Percentiles rank a stretch among this genome's conserved stretches.
These are phyloP conservation scores for Ruditapes philippinarum DNA, from an alignment of 1,140 invertebrate genomes.

Conservation along the genomic window DNA sequence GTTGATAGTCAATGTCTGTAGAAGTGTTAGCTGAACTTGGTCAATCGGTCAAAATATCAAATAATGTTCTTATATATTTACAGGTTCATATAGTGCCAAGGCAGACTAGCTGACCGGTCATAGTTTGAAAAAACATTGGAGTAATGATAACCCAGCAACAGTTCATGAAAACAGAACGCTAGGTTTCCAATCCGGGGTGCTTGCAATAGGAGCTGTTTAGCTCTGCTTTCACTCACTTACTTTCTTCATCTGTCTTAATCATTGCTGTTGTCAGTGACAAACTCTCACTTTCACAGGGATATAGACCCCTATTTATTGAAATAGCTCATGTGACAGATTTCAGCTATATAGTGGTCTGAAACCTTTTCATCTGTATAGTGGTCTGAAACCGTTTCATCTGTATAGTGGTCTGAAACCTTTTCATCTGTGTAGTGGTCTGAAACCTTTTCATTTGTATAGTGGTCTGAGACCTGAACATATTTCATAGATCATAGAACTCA, in stretches of 20 bases:
- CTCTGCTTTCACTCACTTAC: background rate
- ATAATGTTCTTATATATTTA: background rate
- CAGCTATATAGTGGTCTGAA: background rate
- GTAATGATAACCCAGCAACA: background rate
- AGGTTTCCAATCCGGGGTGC: slow-evolving; percentile 6
- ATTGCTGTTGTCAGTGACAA: background rate
- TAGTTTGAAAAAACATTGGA: background rate
- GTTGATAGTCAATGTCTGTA: background rate
- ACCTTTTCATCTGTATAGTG: background rate
- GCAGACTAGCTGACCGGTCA: background rate
- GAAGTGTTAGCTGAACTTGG: background rate
- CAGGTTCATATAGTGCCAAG: slow-evolving; percentile 44
- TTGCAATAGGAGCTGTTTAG: background rate
- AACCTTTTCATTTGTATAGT: too few relatives aligned
- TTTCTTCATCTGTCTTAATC: background rate
- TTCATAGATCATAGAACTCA: too few relatives aligned
- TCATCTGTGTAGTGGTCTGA: too few relatives aligned
- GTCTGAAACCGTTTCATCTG: too few relatives aligned
- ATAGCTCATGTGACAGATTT: background rate
- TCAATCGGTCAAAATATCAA: too few relatives aligned
- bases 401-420: too few relatives aligned
- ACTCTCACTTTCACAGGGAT: background rate
- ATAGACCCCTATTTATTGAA: background rate
- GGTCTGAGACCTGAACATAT: too few relatives aligned
- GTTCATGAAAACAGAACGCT: background rate